Evolutionary conservation across 2,797 vertebrate genomes (phyloP).

Genomic region (Carcharodon carcharias): DNA sequence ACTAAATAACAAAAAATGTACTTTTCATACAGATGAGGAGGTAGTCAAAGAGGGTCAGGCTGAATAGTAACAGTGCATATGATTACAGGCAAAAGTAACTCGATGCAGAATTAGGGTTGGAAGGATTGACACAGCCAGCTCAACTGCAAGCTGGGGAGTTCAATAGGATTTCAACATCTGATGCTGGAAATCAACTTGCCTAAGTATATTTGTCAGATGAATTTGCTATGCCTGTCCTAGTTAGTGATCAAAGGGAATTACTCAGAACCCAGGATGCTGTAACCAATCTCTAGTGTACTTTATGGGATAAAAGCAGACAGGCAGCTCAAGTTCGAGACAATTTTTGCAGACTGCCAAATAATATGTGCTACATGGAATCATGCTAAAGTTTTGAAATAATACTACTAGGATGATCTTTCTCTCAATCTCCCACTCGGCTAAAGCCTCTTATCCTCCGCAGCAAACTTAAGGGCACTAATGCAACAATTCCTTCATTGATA

Average conservation of each 20-base stretch:
- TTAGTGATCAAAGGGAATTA: neutral
- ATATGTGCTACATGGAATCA: neutral
- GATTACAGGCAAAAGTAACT: neutral
- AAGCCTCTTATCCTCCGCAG: neutral
- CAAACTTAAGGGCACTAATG: neutral
- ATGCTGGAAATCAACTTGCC: neutral
- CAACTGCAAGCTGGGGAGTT: neutral
- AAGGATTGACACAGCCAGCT: neutral
- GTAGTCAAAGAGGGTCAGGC: neutral
- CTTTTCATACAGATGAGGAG: neutral
- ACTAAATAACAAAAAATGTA: neutral
- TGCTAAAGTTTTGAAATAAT: neutral
- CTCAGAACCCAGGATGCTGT: neutral
- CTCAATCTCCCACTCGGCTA: neutral
- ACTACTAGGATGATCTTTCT: neutral
- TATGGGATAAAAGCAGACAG: neutral
- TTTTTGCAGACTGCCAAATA: neutral
- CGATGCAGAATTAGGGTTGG: neutral
- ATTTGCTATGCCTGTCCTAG: neutral
- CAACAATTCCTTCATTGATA: neutral
- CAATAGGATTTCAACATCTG: neutral
- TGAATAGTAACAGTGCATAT: neutral
- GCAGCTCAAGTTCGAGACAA: neutral
- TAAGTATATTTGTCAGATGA: neutral
- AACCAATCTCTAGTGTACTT: neutral